These are phyloP conservation scores for Tinea semifulvella DNA, from an alignment of 2,888 invertebrate genomes.

Conservation along the genomic window DNA sequence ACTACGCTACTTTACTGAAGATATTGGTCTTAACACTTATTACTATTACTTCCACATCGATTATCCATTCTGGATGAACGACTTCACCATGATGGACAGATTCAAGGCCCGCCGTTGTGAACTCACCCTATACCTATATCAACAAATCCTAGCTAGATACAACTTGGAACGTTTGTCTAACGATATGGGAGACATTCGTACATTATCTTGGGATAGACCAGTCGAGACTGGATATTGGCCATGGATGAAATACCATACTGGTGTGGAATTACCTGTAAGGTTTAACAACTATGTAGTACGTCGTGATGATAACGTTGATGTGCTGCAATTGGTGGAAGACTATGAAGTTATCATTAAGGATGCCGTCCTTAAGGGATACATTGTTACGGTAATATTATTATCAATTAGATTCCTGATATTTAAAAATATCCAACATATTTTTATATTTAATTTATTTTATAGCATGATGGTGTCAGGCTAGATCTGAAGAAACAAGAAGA, in stretches of 20 bases:
- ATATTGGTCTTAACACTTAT: constrained; percentile 70
- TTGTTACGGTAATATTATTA: constrained; percentile 36
- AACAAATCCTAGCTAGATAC: constrained; percentile 72
- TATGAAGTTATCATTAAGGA: constrained; percentile 66
- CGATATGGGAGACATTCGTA: constrained; percentile 47
- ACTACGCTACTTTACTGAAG: constrained; percentile 73
- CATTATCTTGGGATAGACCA: constrained; percentile 53
- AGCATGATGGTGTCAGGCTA: constrained; percentile 45
- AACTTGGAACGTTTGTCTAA: constrained; percentile 63
- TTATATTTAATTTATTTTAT: constrained; percentile 15
- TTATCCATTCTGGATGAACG: constrained; percentile 71
- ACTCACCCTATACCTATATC: constrained; percentile 68
- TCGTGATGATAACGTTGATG: constrained; percentile 34
- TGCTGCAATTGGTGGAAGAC: constrained; percentile 36
- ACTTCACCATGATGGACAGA: constrained; percentile 39
- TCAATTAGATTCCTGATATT: background rate
- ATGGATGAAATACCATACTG: constrained; percentile 61
- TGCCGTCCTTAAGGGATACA: constrained; percentile 64
- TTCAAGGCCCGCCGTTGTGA: constrained; percentile 54
- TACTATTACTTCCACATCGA: constrained; percentile 70
- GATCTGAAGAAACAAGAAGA: constrained; percentile 54
- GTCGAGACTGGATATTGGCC: constrained; percentile 66
- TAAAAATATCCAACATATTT: too few relatives aligned
- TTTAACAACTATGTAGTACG: constrained; percentile 46
- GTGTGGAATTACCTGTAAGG: constrained; percentile 61